A percentile compares a stretch with the other conserved stretches of the same genome.
phyloP scores from a whole-genome alignment of 2,888 invertebrate species.

The Synanthedon andrenaeformis region DNA sequence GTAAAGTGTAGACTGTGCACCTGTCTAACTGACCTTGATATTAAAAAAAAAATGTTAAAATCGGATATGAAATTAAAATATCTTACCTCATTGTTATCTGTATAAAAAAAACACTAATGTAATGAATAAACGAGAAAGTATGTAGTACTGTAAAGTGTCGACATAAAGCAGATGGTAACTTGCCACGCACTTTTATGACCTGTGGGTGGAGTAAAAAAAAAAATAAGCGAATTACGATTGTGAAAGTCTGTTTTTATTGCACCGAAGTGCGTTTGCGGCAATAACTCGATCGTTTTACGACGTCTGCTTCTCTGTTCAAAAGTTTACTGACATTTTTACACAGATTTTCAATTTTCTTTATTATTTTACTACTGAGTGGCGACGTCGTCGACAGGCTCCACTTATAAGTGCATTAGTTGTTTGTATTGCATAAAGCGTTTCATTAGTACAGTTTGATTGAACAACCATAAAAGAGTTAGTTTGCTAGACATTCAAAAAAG shows the following conservation, averaged over 20 bases:
- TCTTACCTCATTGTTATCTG: no score
- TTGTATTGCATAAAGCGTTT: neutral
- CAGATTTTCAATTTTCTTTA: conserved; percentile 1
- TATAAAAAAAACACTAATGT: no score
- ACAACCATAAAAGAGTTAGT: no score
- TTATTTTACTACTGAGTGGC: neutral
- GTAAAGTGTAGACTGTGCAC: no score
- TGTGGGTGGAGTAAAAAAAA: conserved; percentile 26
- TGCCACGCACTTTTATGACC: conserved; percentile 14
- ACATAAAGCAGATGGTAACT: conserved; percentile 17
- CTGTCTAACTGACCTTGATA: no score
- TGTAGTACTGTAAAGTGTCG: neutral
- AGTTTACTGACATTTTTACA: conserved; percentile 30
- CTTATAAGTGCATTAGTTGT: neutral
- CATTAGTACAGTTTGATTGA: no score
- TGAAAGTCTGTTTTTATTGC: conserved; percentile 45
- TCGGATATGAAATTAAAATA: no score
- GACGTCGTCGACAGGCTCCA: neutral
- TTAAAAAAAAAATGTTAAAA: no score
- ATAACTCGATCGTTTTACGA: conserved; percentile 53
- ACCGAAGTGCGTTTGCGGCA: conserved; percentile 46
- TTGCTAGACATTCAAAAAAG: no score
- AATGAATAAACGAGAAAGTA: no score
- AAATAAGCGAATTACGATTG: conserved; percentile 45
- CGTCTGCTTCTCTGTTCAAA: conserved; percentile 22